Evolutionary conservation across 2,888 invertebrate genomes (phyloP), one percentile per base, ranked within the genome.

Genomic region (Xylocampa areola): DNA sequence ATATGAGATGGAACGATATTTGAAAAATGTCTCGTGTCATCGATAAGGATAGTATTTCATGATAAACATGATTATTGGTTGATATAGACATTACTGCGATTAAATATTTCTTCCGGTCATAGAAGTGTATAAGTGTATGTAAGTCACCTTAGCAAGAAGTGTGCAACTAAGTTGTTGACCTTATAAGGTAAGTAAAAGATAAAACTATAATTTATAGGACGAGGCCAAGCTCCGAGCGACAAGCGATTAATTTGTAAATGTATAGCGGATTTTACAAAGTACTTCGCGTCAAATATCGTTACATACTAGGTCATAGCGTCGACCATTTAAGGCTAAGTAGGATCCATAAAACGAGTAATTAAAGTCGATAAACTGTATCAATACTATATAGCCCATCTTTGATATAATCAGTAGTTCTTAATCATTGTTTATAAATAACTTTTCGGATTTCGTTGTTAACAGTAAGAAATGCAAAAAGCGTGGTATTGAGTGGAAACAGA

Each of bases 161-260:
- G 44, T 50, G 41, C 55, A 53, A 63, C 48, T 50, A 61, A 63
- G 71, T 61, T 35, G 77, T 61, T 63, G 51, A 60, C 73, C 75
- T 70, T 67, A 73, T 64, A 62, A 52, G 59, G 49, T 62, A 47
- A 51, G 60, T 57, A 52, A 74, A 62, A 77, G 75, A 74, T 77
- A 77, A 67, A 76, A 73, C 61, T 61, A 74, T 77, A 61, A 61
- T 74, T 74, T 64, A 77, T 70, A 67, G 61, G 52, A 50, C 77
- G 75, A 67, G 77, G 73, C 52, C 71, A 30, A 19, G 30, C 39
- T 51, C 45, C 17, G 43, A 66, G 59, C 52, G 45, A 61, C 43
- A 30, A 57, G 55, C 55, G 60, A 74, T 74, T 67, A 70, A 73
- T 47, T 57, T 48, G 57, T 68, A 68, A 57, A 65, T 57, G n/a